Evolutionary conservation across 2,888 invertebrate species (phyloP).

Genomic region (Xanthorhoe designata): DNA sequence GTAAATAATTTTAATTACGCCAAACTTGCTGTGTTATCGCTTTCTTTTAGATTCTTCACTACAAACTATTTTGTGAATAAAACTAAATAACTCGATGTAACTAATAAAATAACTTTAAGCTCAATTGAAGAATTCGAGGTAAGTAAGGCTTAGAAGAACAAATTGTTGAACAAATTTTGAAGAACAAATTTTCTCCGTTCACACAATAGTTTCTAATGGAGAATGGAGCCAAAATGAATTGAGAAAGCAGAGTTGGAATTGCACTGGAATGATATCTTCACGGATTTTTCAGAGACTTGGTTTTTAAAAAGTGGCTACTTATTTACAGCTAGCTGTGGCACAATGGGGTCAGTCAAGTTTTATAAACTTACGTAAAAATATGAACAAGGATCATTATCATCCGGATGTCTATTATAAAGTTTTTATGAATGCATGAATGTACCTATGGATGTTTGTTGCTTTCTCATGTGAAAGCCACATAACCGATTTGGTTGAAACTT

Average conservation of each 20-base stretch:
- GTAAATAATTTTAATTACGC: too few relatives aligned
- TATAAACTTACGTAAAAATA: too few relatives aligned
- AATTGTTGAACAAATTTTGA: too few relatives aligned
- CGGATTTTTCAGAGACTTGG: constrained; percentile 23
- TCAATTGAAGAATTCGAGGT: constrained; percentile 2
- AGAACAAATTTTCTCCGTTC: constrained; percentile 22
- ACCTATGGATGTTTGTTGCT: too few relatives aligned
- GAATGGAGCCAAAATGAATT: constrained; percentile 29
- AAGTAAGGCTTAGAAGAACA: neutral
- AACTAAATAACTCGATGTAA: neutral
- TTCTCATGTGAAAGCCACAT: too few relatives aligned
- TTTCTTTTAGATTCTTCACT: neutral
- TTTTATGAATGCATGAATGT: too few relatives aligned
- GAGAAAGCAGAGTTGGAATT: constrained; percentile 24
- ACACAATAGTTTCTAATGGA: constrained; percentile 38
- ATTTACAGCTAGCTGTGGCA: neutral
- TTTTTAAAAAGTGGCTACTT: neutral
- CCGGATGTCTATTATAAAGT: neutral
- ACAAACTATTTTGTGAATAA: neutral
- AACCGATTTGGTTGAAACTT: too few relatives aligned
- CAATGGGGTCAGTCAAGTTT: neutral
- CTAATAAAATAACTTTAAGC: neutral
- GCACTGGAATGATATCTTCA: constrained; percentile 22
- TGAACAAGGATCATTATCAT: neutral
- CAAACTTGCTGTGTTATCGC: too few relatives aligned